phyloP scores from a whole-genome alignment of 2,113 vertebrate species.

The Sprattus sprattus region DNA sequence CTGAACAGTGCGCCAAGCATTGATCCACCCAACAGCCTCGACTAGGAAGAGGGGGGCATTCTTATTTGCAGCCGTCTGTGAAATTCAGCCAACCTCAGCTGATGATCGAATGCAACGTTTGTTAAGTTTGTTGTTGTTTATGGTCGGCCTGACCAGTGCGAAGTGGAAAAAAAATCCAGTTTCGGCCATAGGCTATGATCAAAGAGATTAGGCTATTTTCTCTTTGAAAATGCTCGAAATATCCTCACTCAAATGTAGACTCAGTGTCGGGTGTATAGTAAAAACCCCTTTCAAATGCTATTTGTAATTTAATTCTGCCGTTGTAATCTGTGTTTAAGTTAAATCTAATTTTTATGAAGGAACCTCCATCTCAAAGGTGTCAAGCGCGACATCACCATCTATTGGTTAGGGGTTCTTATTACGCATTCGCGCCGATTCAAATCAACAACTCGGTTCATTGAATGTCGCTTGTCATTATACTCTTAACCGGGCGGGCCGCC shows the following conservation, averaged over 20 bases:
- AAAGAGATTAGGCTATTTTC: not conserved
- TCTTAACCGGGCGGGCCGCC: too few relatives aligned
- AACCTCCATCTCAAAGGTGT: not conserved
- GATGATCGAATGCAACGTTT: not conserved
- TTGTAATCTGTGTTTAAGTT: not conserved
- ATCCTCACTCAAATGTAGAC: not conserved
- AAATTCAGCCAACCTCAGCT: not conserved
- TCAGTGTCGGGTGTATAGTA: not conserved
- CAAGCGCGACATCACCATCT: conserved; percentile 27
- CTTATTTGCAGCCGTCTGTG: not conserved
- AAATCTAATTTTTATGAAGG: not conserved
- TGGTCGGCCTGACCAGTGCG: not conserved
- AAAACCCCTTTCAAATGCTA: not conserved
- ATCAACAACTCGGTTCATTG: too few relatives aligned
- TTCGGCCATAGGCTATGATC: not conserved
- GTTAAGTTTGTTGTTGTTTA: not conserved
- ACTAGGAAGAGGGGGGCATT: not conserved
- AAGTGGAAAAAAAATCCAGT: not conserved
- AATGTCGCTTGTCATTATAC: too few relatives aligned
- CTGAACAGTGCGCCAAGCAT: conserved; percentile 28
- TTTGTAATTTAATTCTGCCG: not conserved
- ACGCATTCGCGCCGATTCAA: not conserved
- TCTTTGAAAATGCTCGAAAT: not conserved
- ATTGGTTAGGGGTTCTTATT: conserved; percentile 15
- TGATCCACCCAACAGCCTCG: conserved; percentile 39